Evolutionary conservation across 2,113 vertebrate species (phyloP).

Genomic region (Gallinago undulata): DNA sequence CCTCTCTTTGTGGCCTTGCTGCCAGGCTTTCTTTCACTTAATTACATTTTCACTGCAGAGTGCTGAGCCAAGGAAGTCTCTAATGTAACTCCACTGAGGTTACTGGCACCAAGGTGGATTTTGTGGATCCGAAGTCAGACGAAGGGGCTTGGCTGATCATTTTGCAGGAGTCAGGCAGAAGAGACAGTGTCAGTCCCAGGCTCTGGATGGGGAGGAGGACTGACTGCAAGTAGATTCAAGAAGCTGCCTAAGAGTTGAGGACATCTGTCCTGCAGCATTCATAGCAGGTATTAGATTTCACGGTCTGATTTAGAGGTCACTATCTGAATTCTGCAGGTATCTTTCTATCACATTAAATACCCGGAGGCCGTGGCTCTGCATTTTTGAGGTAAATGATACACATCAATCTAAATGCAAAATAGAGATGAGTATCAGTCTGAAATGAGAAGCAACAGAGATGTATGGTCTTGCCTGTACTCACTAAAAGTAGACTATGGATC

Average conservation of each 20-base stretch:
- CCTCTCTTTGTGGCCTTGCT: neutral
- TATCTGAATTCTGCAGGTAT: neutral
- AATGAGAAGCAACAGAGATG: neutral
- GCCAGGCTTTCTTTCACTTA: neutral
- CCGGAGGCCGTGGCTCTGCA: neutral
- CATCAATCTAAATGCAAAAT: neutral
- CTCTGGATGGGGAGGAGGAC: neutral
- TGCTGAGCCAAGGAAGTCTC: neutral
- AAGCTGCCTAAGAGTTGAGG: neutral
- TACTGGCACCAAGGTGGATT: neutral
- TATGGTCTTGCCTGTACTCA: neutral
- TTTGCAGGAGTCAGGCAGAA: neutral
- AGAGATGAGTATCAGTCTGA: neutral
- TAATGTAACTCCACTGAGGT: neutral
- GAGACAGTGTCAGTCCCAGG: neutral
- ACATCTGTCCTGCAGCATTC: rapidly evolving
- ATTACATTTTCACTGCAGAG: neutral
- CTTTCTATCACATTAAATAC: neutral
- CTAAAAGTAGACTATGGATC: neutral
- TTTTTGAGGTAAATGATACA: neutral
- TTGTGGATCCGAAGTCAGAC: neutral
- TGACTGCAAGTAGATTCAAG: neutral
- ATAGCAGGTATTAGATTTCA: neutral
- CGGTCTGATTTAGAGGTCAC: neutral
- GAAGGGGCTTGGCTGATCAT: neutral